Base-by-base conservation (phyloP, 2,888 invertebrate genomes). In the Punctoribates punctum region DNA sequence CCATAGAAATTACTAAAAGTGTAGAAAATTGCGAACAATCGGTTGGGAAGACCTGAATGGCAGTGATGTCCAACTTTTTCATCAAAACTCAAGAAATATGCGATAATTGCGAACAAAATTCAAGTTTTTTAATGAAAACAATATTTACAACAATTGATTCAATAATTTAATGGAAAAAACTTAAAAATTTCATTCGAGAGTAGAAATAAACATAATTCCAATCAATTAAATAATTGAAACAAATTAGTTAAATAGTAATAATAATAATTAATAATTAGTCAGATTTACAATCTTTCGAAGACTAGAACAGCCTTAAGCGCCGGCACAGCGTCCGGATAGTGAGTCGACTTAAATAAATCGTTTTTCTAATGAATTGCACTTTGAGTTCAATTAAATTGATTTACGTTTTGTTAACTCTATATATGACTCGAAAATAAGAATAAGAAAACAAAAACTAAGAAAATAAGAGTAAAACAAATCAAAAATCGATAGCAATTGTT, bases 381-480 rank as follows among this genome's bases (percentile, higher is more conserved):
- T 60, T 60, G 60, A 60, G 60, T 60, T 60, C 60, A 60, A 60
- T 60, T 60, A 4, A 51, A 51, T 51, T 51, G 51, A 51, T 51
- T 51, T 17, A 20, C 20, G 51, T 51, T 51, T 51, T n/a, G 20
- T 51, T 51, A 51, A 20, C 20, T 20, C 51, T 51, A 51, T 51
- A 20, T 20, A 51, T 51, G 51, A 51, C 25, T 60, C 60, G 27
- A 60, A 23, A 60, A 9, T 27, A 0, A 8, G 2, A 6, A 13
- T 60, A 60, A 57, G 57, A 57, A 23, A 60, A 15, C 8, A 27
- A 27, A 60, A 27, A 13, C 27, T 17, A 60, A 57, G 8, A 48
- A 51, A 20, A 51, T 9, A 13, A 42, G 42, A 42, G 42, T 20
- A 60, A 60, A 60, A 27, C 15, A 20, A 60, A 60, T 27, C 27